A percentile compares a stretch with the other conserved stretches of the same genome.
These are phyloP conservation scores for Agrilus planipennis DNA, from an alignment of 1,140 invertebrate species.

Conservation along the genomic window DNA sequence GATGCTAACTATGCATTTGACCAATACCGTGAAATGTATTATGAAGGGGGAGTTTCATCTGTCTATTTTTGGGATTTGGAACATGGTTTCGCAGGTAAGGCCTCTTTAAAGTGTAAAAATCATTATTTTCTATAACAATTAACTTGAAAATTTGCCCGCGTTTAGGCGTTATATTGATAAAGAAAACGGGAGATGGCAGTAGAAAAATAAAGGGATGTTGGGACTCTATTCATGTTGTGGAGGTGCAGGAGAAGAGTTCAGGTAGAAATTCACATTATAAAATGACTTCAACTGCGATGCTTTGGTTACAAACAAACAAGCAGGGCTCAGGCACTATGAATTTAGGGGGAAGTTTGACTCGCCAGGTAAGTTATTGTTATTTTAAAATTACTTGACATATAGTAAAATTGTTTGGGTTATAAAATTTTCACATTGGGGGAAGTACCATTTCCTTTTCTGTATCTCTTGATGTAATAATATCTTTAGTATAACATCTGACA, in stretches of 20 bases:
- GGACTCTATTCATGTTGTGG: slow-evolving; percentile 99
- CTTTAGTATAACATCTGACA: too few relatives aligned
- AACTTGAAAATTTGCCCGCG: too few relatives aligned
- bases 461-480: too few relatives aligned
- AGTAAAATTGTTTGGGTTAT: too few relatives aligned
- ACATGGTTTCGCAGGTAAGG: slow-evolving; percentile 84
- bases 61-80: slow-evolving; percentile 99
- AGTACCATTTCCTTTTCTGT: too few relatives aligned
- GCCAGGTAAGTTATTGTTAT: slow-evolving; percentile 56
- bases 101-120: neutral
- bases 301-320: slow-evolving; percentile 98
- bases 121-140: neutral
- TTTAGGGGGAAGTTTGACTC: slow-evolving; percentile 91
- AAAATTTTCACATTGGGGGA: too few relatives aligned
- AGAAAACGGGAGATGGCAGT: slow-evolving; percentile 92
- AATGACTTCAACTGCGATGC: slow-evolving; percentile 96
- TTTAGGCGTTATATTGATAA: slow-evolving; percentile 91
- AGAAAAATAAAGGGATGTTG: slow-evolving; percentile 98
- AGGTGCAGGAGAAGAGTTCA: slow-evolving; percentile 92
- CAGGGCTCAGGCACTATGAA: slow-evolving; percentile 96
- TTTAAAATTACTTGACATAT: slow-evolving; percentile 8
- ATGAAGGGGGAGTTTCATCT: slow-evolving; percentile 97
- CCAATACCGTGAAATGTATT: slow-evolving; percentile 98
- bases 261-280: slow-evolving; percentile 96
- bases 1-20: slow-evolving; percentile 98